phyloP scores from a whole-genome alignment of 1,140 invertebrate species.

The Drosophila melanogaster region Release_6_plus_ISO1_MT NT_033779.5:7746001-7746500 shows the following conservation, averaged over 20 bases:
- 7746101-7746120: background rate
- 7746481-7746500: conserved; percentile 64
- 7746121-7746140: background rate
- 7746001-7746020: too few species aligned
- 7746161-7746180: background rate
- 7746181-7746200: conserved; percentile 1
- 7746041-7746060: too few species aligned
- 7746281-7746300: conserved; percentile 24
- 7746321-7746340: conserved; percentile 60
- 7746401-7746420: conserved; percentile 68
- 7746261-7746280: conserved; percentile 42
- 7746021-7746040: too few species aligned
- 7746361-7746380: conserved; percentile 75
- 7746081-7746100: background rate
- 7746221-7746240: conserved; percentile 33
- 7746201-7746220: background rate
- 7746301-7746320: conserved; percentile 54
- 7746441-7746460: conserved; percentile 7
- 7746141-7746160: background rate
- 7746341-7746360: conserved; percentile 81
- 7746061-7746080: too few species aligned
- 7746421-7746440: conserved; percentile 72
- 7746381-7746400: conserved; percentile 79
- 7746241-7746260: conserved; percentile 58
- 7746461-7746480: conserved; percentile 54